Evolutionary conservation across 2,797 vertebrate genomes (phyloP).

Genomic region (Pteronotus mesoamericanus): DNA sequence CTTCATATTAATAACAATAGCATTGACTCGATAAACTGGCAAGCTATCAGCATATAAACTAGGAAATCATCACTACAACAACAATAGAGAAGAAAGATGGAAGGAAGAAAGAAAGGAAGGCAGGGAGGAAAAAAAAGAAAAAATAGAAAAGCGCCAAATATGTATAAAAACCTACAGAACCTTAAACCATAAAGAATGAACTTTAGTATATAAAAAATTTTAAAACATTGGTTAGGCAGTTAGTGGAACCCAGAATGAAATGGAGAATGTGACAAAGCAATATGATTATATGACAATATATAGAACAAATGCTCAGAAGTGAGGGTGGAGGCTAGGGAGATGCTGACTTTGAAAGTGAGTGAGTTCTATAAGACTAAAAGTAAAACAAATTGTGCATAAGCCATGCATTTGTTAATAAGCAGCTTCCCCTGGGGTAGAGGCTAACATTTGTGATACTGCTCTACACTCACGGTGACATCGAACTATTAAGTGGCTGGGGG

Average conservation of each 20-base stretch:
- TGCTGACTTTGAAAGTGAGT: background rate
- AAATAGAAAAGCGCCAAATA: background rate
- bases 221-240: background rate
- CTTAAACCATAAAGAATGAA: background rate
- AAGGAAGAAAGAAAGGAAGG: background rate
- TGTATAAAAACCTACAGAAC: background rate
- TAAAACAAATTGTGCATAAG: background rate
- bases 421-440: too few relatives aligned
- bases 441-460: background rate
- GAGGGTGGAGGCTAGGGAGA: rapidly evolving
- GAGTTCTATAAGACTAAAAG: background rate
- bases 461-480: rapidly evolving
- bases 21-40: background rate
- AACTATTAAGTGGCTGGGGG: background rate
- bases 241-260: background rate
- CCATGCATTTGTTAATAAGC: background rate
- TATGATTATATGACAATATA: too few relatives aligned
- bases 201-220: background rate
- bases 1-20: background rate
- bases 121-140: background rate
- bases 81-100: background rate
- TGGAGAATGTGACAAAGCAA: background rate
- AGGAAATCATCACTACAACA: background rate
- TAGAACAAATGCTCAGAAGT: background rate
- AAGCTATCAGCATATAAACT: background rate